These are phyloP conservation scores for Drosophila kanapiae DNA, from an alignment of 1,140 invertebrate species.

Conservation along the genomic window DNA sequence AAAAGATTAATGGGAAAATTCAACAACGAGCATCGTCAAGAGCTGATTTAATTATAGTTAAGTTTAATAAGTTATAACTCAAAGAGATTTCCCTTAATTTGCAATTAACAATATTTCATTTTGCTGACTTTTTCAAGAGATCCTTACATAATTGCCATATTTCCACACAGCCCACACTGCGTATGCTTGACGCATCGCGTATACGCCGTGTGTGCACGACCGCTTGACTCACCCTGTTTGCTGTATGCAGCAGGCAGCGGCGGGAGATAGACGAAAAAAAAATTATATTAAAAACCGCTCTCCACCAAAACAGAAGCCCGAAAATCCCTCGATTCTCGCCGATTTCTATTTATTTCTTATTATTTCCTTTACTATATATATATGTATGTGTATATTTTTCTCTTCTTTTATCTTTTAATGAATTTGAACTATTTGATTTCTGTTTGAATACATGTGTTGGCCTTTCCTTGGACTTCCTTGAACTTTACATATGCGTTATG, in stretches of 20 bases:
- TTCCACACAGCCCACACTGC: slow-evolving; percentile 30
- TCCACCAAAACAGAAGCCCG: slow-evolving; percentile 32
- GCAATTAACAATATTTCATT: background rate
- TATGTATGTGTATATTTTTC: background rate
- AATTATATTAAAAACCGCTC: slow-evolving; percentile 40
- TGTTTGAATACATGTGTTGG: slow-evolving; percentile 15
- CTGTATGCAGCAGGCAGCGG: slow-evolving; percentile 79
- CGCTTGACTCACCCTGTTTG: slow-evolving; percentile 76
- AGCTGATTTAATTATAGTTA: background rate
- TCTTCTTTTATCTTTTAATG: slow-evolving; percentile 11
- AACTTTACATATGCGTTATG: slow-evolving; percentile 32
- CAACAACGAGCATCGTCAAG: background rate
- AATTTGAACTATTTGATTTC: slow-evolving; percentile 12
- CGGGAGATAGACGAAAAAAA: slow-evolving; percentile 18
- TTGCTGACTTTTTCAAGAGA: background rate
- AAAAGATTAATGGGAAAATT: background rate
- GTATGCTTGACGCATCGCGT: slow-evolving; percentile 57
- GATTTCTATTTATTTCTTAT: slow-evolving; percentile 3
- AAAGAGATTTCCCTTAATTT: background rate
- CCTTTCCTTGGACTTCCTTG: slow-evolving; percentile 32
- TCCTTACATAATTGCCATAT: slow-evolving; percentile 25
- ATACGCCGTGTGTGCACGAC: slow-evolving; percentile 40
- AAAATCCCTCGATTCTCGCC: slow-evolving; percentile 15
- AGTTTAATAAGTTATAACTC: background rate
- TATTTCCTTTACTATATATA: background rate